Percentiles rank a stretch among this genome's conserved stretches.
phyloP scores from a whole-genome alignment of 2,113 vertebrate genomes.

The Paralichthys olivaceus region DNA sequence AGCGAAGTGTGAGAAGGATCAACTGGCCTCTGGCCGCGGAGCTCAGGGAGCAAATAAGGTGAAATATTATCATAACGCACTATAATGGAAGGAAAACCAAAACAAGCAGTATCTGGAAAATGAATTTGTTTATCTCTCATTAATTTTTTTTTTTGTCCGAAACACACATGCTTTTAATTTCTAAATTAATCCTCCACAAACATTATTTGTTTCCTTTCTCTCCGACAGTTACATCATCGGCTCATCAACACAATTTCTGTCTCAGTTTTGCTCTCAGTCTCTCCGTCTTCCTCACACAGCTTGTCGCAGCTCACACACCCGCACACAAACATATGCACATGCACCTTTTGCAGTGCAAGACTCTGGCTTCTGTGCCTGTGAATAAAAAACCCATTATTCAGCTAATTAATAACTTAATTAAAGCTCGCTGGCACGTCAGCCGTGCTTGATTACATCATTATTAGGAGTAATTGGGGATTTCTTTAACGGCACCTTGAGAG shows the following conservation, averaged over 20 bases:
- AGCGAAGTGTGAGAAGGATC: conserved; percentile 49
- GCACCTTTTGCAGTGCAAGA: conserved; percentile 61
- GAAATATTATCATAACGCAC: conserved; percentile 39
- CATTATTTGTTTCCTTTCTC: neutral
- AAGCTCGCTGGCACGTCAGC: conserved; percentile 79
- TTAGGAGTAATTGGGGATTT: conserved; percentile 83
- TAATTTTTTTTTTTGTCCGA: neutral
- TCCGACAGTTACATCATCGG: conserved; percentile 5
- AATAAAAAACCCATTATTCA: conserved; percentile 81
- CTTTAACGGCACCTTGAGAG: conserved; percentile 83
- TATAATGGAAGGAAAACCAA: conserved; percentile 24
- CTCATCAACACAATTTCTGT: neutral
- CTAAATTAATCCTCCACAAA: no score
- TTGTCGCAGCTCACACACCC: neutral
- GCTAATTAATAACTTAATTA: conserved; percentile 87
- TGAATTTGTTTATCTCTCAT: neutral
- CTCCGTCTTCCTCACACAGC: neutral
- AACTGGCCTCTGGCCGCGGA: conserved; percentile 39
- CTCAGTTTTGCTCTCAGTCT: neutral
- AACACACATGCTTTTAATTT: neutral
- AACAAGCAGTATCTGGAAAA: conserved; percentile 1
- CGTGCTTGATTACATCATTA: conserved; percentile 83
- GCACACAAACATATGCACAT: conserved; percentile 24
- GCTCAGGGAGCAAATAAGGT: conserved; percentile 33
- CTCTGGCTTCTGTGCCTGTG: conserved; percentile 67